These are phyloP conservation scores for Spheniscus humboldti DNA, from an alignment of 2,797 vertebrate species.

Conservation along the genomic window DNA sequence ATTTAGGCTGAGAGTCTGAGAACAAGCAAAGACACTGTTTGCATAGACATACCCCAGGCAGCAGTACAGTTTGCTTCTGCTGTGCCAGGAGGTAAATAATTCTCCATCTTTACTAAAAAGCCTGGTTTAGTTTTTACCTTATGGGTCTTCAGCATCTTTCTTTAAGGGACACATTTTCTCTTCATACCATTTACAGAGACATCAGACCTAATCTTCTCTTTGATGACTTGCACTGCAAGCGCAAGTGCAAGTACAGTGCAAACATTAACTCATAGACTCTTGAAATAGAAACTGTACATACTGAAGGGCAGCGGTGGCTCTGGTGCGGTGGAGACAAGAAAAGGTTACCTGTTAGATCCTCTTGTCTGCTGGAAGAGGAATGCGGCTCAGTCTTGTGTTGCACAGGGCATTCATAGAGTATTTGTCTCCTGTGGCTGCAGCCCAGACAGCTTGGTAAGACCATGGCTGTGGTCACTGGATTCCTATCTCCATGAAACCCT, in stretches of 20 bases:
- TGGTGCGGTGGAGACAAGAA: neutral
- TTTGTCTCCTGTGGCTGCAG: neutral
- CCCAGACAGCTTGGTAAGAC: neutral
- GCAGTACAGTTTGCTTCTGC: neutral
- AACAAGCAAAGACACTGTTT: neutral
- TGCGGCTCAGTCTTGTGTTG: neutral
- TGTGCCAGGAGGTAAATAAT: neutral
- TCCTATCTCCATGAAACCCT: neutral
- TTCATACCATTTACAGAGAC: neutral
- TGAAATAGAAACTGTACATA: neutral
- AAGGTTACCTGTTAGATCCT: neutral
- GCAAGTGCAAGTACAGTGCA: neutral
- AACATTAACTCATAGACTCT: neutral
- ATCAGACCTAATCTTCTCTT: neutral
- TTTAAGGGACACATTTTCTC: neutral
- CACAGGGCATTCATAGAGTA: neutral
- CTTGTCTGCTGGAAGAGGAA: neutral
- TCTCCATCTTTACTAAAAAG: neutral
- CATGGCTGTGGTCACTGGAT: neutral
- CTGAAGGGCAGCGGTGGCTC: neutral
- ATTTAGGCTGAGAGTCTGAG: neutral
- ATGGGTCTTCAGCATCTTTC: neutral
- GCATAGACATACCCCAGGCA: too few relatives aligned
- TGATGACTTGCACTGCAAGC: neutral
- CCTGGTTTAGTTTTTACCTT: neutral